Conservation (phyloP, 2,113 vertebrate genomes). For the Beaufortia kweichowensis region DNA sequence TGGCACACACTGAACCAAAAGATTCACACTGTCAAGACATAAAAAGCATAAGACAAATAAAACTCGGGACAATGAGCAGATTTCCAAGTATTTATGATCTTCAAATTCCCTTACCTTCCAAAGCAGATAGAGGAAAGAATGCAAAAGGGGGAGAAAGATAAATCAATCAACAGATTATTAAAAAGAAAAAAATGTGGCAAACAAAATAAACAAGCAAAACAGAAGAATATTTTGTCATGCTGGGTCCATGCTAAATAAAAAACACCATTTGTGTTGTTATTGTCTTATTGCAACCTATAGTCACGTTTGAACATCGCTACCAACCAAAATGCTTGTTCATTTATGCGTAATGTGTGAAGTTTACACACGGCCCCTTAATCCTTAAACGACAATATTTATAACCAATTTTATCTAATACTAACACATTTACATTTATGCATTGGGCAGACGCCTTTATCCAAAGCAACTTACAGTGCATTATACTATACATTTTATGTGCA, state of each 20-base stretch:
- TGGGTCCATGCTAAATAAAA: slow-evolving; percentile 71
- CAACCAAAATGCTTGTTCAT: too few species aligned
- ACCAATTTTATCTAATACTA: too few species aligned
- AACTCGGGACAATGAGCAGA: not conserved
- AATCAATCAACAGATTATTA: slow-evolving; percentile 50
- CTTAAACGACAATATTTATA: too few species aligned
- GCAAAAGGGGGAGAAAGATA: slow-evolving; percentile 62
- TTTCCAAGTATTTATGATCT: slow-evolving; percentile 38
- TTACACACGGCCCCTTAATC: too few species aligned
- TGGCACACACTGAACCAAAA: not conserved
- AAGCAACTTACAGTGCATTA: too few species aligned
- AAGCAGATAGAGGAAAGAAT: slow-evolving; percentile 64
- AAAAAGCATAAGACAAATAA: not conserved
- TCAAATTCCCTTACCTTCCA: slow-evolving; percentile 72
- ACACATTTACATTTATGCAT: too few species aligned
- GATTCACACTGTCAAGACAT: not conserved
- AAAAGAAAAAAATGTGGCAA: slow-evolving; percentile 30
- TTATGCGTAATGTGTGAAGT: too few species aligned
- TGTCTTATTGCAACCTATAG: too few species aligned
- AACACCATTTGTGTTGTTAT: too few species aligned
- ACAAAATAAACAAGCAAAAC: slow-evolving; percentile 17
- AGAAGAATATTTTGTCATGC: slow-evolving; percentile 41
- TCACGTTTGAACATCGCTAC: too few species aligned
- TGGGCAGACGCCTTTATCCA: too few species aligned
- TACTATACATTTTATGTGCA: too few species aligned